A percentile compares a stretch with the other conserved stretches of the same genome.
These are phyloP conservation scores for Coilia nasus DNA, from an alignment of 2,797 vertebrate genomes.

Conservation along the genomic window DNA sequence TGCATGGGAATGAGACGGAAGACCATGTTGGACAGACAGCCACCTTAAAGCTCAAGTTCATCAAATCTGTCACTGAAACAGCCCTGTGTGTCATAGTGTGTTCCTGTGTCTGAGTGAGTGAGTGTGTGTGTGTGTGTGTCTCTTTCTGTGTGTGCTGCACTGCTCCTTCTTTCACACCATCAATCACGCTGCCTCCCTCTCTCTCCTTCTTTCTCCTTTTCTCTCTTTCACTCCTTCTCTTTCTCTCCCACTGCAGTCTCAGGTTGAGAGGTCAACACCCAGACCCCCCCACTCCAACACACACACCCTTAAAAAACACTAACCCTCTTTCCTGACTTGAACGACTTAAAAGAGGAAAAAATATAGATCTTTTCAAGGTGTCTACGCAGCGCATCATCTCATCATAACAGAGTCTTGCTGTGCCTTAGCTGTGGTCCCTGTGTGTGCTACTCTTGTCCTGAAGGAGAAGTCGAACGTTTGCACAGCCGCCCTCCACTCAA, in stretches of 20 bases:
- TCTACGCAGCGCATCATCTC: constrained; percentile 10
- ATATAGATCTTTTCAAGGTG: neutral
- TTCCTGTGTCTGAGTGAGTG: constrained; percentile 10
- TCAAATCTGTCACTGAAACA: constrained; percentile 33
- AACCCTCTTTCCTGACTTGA: neutral
- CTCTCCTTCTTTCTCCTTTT: constrained; percentile 23
- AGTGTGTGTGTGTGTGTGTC: neutral
- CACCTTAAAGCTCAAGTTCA: constrained; percentile 69
- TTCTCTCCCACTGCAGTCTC: constrained; percentile 28
- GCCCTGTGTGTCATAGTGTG: constrained; percentile 17
- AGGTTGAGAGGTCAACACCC: constrained; percentile 40
- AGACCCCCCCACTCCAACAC: neutral
- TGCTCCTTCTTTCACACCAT: constrained; percentile 34
- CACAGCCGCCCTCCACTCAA: neutral
- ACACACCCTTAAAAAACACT: neutral
- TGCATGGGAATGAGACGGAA: constrained; percentile 62
- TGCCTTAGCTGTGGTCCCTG: neutral
- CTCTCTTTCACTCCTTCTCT: constrained; percentile 24
- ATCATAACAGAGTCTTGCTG: constrained; percentile 14
- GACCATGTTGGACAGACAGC: constrained; percentile 58
- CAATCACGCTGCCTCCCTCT: constrained; percentile 25
- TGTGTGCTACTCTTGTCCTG: constrained; percentile 22
- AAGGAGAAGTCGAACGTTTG: constrained; percentile 16
- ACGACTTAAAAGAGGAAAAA: neutral
- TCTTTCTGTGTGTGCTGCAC: constrained; percentile 23